Evolutionary conservation across 2,888 invertebrate genomes (phyloP).

Genomic region (Chironomus riparius): DNA sequence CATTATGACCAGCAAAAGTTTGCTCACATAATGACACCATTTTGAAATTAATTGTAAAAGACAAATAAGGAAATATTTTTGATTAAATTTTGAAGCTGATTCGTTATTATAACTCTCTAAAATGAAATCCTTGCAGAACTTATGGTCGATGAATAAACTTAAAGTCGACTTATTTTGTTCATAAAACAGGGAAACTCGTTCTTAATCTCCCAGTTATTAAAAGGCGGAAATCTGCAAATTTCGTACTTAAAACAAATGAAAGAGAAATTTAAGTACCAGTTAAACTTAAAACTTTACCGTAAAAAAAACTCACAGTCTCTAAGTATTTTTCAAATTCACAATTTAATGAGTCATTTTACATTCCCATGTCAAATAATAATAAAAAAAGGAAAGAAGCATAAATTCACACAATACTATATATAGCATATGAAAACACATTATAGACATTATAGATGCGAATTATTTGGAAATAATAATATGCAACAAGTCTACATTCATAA

Average conservation of each 20-base stretch:
- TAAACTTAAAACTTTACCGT: background rate
- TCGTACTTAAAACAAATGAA: background rate
- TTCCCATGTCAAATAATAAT: background rate
- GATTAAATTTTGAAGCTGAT: background rate
- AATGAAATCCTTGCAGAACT: too few species aligned
- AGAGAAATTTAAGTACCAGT: constrained; percentile 1
- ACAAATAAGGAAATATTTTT: background rate
- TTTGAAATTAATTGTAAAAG: background rate
- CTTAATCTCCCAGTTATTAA: background rate
- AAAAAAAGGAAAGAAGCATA: background rate
- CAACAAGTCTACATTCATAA: background rate
- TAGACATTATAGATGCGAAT: background rate
- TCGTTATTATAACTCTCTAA: too few species aligned
- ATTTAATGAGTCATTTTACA: constrained; percentile 6
- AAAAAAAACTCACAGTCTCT: background rate
- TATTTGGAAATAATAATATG: background rate
- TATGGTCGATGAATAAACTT: too few species aligned
- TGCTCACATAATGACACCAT: background rate
- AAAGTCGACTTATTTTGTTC: too few species aligned
- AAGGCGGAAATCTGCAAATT: background rate
- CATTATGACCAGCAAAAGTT: background rate
- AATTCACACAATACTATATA: background rate
- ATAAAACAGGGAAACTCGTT: background rate
- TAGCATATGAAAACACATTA: background rate
- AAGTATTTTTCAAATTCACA: background rate